Evolutionary conservation across 1,140 invertebrate genomes (phyloP), one percentile per base, ranked within the genome.

Genomic region (Aphaenogaster ashmeadi): DNA sequence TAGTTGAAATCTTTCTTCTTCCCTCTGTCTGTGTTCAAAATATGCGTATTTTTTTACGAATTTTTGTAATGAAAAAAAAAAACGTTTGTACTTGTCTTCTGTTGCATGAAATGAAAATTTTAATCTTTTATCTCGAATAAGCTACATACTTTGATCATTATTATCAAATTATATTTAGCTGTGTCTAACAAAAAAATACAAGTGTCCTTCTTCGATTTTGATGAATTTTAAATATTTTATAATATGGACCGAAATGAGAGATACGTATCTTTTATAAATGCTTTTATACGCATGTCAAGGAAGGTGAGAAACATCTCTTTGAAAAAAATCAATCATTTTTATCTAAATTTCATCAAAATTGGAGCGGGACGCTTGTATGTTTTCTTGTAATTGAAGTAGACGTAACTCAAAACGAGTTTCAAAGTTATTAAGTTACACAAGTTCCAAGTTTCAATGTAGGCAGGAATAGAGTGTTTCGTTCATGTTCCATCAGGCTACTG

Each of bases 401-500:
- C 18, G 36, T 64, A 66, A 52, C 21, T 52, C 9, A 13, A 69
- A 69, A 33, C 18, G 33, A 3, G 1, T 21, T 52, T 75, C 3
- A 8, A 80, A 69, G 3, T 67, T 33, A 81, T 38, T 15, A 69
- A 71, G 52, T 72, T 2, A 18, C 11, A 3, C 41, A 2, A 27
- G 3, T 58, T 33, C 13, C 38, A 15, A 50, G 9, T 13, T 38
- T 52, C 1, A 83, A n/a, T 69, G 71, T 36, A 80, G 74, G 64
- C 18, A 60, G 1, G 1, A 21, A 33, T 27, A 41, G 47, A 27
- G 2, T 41, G 36, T 44, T 56, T 54, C 38, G 15, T 36, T 74
- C 13, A n/a, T 6, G 13, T 66, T 86, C 38, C 36, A 9, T 75
- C 94, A 95, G 98, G 69, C 95, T 98, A 64, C 94, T 98, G 87